Conservation (phyloP, 1,140 invertebrate genomes). For the Metopolophium dirhodum region DNA sequence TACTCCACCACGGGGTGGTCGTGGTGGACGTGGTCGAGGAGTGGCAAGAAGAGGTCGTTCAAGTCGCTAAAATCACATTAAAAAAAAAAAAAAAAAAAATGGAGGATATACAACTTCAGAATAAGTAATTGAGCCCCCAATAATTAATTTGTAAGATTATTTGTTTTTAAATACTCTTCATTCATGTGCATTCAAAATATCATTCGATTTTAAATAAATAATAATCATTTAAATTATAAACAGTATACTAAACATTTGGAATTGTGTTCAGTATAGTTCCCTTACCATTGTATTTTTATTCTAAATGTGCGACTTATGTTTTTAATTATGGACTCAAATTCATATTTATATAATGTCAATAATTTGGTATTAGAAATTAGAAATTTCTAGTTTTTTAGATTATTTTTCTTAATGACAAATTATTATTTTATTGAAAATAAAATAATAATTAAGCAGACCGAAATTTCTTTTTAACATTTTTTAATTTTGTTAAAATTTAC, state of each 20-base stretch:
- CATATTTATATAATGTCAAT: neutral
- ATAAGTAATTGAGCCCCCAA: slow-evolving; percentile 5
- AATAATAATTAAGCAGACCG: neutral
- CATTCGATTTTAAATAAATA: neutral
- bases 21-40: slow-evolving; percentile 52
- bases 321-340: neutral
- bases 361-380: neutral
- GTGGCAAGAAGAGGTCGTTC: slow-evolving; percentile 48
- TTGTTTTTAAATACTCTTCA: neutral
- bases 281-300: neutral
- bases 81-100: neutral
- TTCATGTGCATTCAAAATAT: slow-evolving; percentile 21
- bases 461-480: neutral
- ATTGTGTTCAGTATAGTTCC: neutral
- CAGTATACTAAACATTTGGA: neutral
- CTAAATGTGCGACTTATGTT: neutral
- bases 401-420: neutral
- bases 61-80: slow-evolving; percentile 8
- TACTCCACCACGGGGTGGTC: slow-evolving; percentile 33
- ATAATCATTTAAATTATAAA: neutral
- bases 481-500: neutral
- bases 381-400: neutral
- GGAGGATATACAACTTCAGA: neutral
- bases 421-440: neutral
- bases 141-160: neutral